Evolutionary conservation across 2,113 vertebrate species (phyloP).

Genomic region (Phaetusa simplex): DNA sequence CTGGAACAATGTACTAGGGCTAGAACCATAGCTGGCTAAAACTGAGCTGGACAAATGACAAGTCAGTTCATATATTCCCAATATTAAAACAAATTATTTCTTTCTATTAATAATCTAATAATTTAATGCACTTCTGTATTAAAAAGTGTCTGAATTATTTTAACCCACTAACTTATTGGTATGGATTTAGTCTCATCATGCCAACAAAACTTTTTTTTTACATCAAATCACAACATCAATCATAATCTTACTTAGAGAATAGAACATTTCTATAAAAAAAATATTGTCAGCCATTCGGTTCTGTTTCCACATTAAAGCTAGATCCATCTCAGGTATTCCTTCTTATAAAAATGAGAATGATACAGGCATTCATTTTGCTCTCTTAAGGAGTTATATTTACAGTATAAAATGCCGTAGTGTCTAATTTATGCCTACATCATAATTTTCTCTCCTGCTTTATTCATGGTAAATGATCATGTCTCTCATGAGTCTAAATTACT

Average conservation of each 20-base stretch:
- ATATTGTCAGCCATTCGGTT: neutral
- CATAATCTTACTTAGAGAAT: neutral
- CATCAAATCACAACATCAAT: neutral
- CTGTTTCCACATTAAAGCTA: neutral
- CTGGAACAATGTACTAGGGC: neutral
- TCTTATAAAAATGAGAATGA: neutral
- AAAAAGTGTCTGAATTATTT: neutral
- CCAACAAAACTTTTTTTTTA: neutral
- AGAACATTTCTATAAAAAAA: neutral
- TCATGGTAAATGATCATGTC: neutral
- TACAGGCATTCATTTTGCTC: neutral
- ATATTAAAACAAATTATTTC: neutral
- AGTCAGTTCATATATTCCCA: neutral
- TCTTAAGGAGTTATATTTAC: neutral
- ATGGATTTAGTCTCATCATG: neutral
- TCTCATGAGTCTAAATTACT: neutral
- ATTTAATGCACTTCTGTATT: neutral
- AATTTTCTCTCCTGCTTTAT: neutral
- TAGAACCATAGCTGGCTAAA: neutral
- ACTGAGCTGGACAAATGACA: neutral
- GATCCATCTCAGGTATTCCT: neutral
- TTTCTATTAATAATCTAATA: neutral
- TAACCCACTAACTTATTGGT: neutral
- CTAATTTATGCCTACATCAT: neutral
- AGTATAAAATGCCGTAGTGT: neutral